These are phyloP conservation scores for Pelochelys cantorii DNA, from an alignment of 2,797 vertebrate species.

Conservation along the genomic window DNA sequence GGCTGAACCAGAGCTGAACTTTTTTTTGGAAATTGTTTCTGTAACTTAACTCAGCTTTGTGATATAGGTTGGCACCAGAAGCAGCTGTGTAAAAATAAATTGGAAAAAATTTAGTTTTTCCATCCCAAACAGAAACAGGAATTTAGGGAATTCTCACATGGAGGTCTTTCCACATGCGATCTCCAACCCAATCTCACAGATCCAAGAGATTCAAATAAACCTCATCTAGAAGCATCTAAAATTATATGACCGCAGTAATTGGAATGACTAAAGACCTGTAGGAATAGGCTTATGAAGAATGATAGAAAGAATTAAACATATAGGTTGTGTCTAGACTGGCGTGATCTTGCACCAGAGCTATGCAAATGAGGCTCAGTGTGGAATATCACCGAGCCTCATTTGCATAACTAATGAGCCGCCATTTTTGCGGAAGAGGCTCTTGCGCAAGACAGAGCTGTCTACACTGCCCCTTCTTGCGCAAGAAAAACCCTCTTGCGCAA, in stretches of 20 bases:
- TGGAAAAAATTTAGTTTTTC: not conserved
- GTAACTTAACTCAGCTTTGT: not conserved
- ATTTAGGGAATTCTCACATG: not conserved
- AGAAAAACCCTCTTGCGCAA: too few species aligned
- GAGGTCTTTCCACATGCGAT: not conserved
- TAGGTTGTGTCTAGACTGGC: too few species aligned
- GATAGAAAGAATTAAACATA: not conserved
- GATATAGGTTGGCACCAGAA: not conserved
- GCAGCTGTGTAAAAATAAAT: not conserved
- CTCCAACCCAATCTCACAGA: rapidly evolving
- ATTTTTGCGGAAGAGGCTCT: too few species aligned
- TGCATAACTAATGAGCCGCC: too few species aligned
- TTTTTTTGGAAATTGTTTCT: not conserved
- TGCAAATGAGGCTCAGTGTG: too few species aligned
- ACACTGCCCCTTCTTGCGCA: too few species aligned
- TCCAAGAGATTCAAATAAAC: not conserved
- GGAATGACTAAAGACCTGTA: not conserved
- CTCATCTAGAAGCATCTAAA: not conserved
- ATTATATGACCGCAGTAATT: rapidly evolving
- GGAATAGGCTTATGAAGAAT: not conserved
- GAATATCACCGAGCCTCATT: too few species aligned
- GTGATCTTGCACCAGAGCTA: too few species aligned
- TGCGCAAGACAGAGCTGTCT: too few species aligned
- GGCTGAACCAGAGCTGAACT: not conserved
- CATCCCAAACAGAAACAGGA: not conserved